A percentile compares a stretch with the other conserved stretches of the same genome.
phyloP scores from a whole-genome alignment of 2,888 invertebrate species.

The Papilio elwesi region DNA sequence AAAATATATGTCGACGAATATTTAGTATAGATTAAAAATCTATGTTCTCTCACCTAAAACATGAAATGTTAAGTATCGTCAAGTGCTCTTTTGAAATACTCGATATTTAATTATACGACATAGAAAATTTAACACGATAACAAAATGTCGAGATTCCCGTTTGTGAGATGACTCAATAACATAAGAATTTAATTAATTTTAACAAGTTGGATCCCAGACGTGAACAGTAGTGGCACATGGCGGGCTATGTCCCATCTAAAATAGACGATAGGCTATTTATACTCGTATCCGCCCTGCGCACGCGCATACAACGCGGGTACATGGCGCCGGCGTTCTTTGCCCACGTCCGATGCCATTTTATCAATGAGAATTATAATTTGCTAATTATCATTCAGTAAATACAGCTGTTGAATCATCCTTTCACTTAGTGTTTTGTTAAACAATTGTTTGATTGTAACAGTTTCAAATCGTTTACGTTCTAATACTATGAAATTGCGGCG shows the following conservation, averaged over 20 bases:
- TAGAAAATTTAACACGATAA: not conserved
- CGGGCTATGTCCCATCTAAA: slow-evolving; percentile 73
- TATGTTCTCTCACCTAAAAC: too few relatives aligned
- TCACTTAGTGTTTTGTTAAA: not conserved
- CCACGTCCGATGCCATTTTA: slow-evolving; percentile 28
- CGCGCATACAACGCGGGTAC: slow-evolving; percentile 61
- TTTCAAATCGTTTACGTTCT: not conserved
- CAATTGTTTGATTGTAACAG: not conserved
- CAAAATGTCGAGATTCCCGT: not conserved
- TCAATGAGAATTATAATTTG: slow-evolving; percentile 23
- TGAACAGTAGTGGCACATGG: slow-evolving; percentile 73
- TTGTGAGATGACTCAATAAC: slow-evolving; percentile 58
- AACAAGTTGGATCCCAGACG: slow-evolving; percentile 68
- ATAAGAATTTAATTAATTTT: slow-evolving; percentile 72
- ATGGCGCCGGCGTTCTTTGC: slow-evolving; percentile 55
- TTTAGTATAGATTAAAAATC: too few relatives aligned
- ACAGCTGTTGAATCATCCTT: slow-evolving; percentile 8
- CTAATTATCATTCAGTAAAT: slow-evolving; percentile 22
- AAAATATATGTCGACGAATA: too few relatives aligned
- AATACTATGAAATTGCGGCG: too few relatives aligned
- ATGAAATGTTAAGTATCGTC: too few relatives aligned
- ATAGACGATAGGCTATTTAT: slow-evolving; percentile 80
- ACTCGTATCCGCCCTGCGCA: slow-evolving; percentile 77
- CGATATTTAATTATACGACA: not conserved
- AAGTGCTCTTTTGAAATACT: too few relatives aligned